phyloP scores from a whole-genome alignment of 2,113 vertebrate genomes.

The Xiphorhynchus elegans region DNA sequence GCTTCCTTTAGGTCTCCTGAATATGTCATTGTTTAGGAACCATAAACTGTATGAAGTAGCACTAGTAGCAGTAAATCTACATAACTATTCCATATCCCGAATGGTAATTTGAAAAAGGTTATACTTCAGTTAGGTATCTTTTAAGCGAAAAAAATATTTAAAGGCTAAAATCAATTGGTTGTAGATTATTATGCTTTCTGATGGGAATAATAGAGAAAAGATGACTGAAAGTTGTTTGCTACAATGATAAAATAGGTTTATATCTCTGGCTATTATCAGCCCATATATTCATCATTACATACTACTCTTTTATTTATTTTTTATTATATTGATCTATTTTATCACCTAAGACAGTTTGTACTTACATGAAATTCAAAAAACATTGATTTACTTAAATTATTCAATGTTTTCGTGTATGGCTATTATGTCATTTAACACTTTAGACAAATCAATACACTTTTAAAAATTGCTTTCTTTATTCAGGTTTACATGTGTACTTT shows the following conservation, averaged over 20 bases:
- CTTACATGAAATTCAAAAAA: constrained; percentile 76
- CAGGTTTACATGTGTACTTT: constrained; percentile 51
- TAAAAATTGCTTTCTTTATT: constrained; percentile 67
- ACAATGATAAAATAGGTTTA: constrained; percentile 65
- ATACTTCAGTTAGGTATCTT: constrained; percentile 42
- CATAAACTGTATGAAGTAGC: constrained; percentile 10
- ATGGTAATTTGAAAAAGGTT: constrained; percentile 27
- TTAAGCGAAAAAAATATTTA: constrained; percentile 70
- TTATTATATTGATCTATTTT: constrained; percentile 76
- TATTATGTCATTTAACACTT: constrained; percentile 80
- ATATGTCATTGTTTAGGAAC: constrained; percentile 13
- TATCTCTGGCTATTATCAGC: constrained; percentile 69
- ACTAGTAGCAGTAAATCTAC: constrained; percentile 47
- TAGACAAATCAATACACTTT: constrained; percentile 75
- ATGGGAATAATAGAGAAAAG: constrained; percentile 64
- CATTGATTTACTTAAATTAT: constrained; percentile 83
- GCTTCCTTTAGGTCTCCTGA: not conserved
- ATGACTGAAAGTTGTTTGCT: constrained; percentile 70
- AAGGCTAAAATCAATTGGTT: constrained; percentile 67
- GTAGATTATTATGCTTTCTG: constrained; percentile 60
- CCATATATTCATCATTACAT: constrained; percentile 72
- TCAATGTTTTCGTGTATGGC: constrained; percentile 73
- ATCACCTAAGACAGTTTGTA: constrained; percentile 69
- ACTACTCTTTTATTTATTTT: constrained; percentile 61
- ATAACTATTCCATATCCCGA: constrained; percentile 32